phyloP scores from a whole-genome alignment of 2,797 vertebrate species.

The Linurgus olivaceus region DNA sequence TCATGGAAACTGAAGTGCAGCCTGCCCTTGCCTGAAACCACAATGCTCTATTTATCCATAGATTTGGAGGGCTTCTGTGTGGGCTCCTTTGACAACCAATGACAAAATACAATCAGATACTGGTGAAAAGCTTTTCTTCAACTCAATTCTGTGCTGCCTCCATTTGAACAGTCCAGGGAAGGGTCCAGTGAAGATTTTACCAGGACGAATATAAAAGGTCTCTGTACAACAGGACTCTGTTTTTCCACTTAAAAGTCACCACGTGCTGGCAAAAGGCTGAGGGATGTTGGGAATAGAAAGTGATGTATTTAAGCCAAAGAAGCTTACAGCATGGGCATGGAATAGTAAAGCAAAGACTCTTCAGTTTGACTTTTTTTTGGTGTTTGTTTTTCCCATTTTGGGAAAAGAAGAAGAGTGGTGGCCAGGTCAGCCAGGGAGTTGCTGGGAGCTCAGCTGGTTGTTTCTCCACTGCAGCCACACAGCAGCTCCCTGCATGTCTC shows the following conservation, averaged over 20 bases:
- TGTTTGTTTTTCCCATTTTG: neutral
- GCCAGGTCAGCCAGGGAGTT: neutral
- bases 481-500: neutral
- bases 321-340: neutral
- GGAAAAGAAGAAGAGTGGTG: rapidly evolving
- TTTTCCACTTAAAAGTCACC: neutral
- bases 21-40: neutral
- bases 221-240: neutral
- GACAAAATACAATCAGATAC: neutral
- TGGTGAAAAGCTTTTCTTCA: neutral
- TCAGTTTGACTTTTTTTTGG: neutral
- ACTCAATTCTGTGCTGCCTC: neutral
- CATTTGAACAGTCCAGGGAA: neutral
- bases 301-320: neutral
- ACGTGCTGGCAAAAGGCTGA: neutral
- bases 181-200: neutral
- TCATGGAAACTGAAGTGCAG: neutral
- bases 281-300: neutral
- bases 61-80: neutral
- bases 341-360: neutral
- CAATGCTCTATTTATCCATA: neutral
- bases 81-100: neutral
- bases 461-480: neutral
- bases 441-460: neutral
- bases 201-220: neutral